Base-by-base conservation (phyloP, 30 jellyfish, hydroid and myxozoan species). In the Calvadosia cruxmelitensis region DNA sequence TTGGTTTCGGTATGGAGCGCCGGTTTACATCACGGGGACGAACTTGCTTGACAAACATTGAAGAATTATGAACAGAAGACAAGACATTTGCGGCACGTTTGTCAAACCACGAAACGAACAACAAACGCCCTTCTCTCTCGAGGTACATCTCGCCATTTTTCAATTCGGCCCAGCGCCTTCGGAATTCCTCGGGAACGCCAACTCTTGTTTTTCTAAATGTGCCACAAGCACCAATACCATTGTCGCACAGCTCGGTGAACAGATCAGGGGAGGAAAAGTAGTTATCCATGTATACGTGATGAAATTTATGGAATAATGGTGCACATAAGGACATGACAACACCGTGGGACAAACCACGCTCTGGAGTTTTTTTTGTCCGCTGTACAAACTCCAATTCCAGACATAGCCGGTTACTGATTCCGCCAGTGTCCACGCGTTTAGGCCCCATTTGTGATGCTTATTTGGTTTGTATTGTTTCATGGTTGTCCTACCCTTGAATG, bases 391-490 rank as follows among this genome's bases (percentile, higher is more conserved):
- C n/a, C n/a, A n/a, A n/a, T n/a, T n/a, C n/a, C n/a, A n/a, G n/a
- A n/a, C n/a, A n/a, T n/a, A n/a, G 34, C 74, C 74, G 33, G 2
- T 42, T 68, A 70, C 20, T 33, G 1, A 68, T 70, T 2, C 48
- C 34, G 31, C 78, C 78, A 1, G 74, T 34, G 2, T 42, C 78
- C 70, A 69, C 20, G 71, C 78, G 49, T 69, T 69, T 42, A 69
- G 72, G 26, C 78, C 78, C 78, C 74, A 33, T 31, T 69, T 69
- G 24, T 69, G 78, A 1, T 68, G 72, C 36, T 69, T 69, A 26
- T 69, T 69, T 30, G 75, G 78, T 29, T 36, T 69, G n/a, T n/a
- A n/a, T n/a, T n/a, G n/a, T n/a, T n/a, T n/a, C n/a, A n/a, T n/a
- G n/a, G n/a, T n/a, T n/a, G 74, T 36, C 13, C 50, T 69, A 20